Evolutionary conservation across 2,888 invertebrate species (phyloP), one percentile per base, ranked within the genome.

Genomic region (Cephus nigrinus): DNA sequence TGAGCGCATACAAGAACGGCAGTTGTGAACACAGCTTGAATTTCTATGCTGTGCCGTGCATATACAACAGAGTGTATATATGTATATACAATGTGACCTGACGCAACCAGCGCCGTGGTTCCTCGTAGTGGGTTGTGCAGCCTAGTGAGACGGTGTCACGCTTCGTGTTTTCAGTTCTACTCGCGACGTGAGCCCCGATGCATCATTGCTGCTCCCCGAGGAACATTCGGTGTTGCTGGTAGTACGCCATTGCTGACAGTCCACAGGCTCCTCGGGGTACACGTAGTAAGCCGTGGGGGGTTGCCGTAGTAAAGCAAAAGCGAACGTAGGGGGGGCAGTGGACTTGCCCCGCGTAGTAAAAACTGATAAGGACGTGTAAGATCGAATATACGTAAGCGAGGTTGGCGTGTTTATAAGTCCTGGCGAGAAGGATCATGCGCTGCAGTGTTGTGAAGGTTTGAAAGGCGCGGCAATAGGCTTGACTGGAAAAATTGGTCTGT

Each of bases 91-190:
- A 15, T 55, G 9, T 23, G 55, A 55, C 55, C 23, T 55, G 55
- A 15, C 55, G 55, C 55, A 55, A 15, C 5, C 55, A 55, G 55
- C 55, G 55, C 55, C 1, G 23, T 55, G 55, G 23, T 55, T 55
- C 31, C 15, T 33, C 33, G 74, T 33, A 40, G 74, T 74, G 74
- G 35, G 33, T 33, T 34, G 74, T 40, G 33, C 74, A 74, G 74
- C 74, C 74, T 74, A 33, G 74, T 34, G 74, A 74, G 74, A 74
- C 80, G 81, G 86, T 86, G 85, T 87, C 86, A 85, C 84, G 86
- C 86, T 85, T 85, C 78, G 83, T 86, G 88, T 89, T 55, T 89
- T 86, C 88, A 90, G 90, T 90, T 86, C 84, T 84, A 87, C 84
- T 87, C 84, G 80, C 85, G 83, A 87, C 85, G 84, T 84, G 86